These are phyloP conservation scores for Pipistrellus pipistrellus DNA, from an alignment of 2,797 vertebrate genomes.

Conservation along the genomic window DNA sequence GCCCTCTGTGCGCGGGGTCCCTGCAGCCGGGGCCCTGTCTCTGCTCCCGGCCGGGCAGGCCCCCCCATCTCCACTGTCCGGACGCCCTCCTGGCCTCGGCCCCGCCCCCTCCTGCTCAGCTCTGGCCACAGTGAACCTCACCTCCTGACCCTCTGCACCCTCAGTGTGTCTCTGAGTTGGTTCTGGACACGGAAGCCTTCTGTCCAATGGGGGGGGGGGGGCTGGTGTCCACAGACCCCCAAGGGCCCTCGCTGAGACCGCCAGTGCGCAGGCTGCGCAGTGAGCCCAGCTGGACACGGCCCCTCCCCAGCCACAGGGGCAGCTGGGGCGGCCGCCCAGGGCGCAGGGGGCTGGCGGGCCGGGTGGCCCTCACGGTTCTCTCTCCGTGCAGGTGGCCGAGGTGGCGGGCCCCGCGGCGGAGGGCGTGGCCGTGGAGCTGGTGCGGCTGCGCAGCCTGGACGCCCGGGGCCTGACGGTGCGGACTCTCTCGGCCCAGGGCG, in stretches of 20 bases:
- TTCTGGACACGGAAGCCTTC: neutral
- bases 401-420: slow-evolving; percentile 95
- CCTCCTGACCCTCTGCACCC: neutral
- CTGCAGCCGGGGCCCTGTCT: neutral
- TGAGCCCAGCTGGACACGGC: no score
- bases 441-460: slow-evolving; percentile 94
- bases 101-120: rapidly evolving
- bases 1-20: no score
- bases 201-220: rapidly evolving
- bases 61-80: neutral
- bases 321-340: no score
- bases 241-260: rapidly evolving
- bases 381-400: slow-evolving; percentile 94
- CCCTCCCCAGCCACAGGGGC: no score
- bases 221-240: rapidly evolving
- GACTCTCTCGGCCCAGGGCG: slow-evolving; percentile 96
- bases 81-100: neutral
- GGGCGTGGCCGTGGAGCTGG: slow-evolving; percentile 92
- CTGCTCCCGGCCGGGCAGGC: rapidly evolving
- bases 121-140: rapidly evolving
- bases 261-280: no score
- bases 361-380: neutral
- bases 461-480: slow-evolving; percentile 94
- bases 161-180: neutral
- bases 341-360: neutral